A percentile compares a stretch with the other conserved stretches of the same genome.
Conservation (phyloP, 2,113 vertebrate genomes). For the Xiphophorus couchianus region DNA sequence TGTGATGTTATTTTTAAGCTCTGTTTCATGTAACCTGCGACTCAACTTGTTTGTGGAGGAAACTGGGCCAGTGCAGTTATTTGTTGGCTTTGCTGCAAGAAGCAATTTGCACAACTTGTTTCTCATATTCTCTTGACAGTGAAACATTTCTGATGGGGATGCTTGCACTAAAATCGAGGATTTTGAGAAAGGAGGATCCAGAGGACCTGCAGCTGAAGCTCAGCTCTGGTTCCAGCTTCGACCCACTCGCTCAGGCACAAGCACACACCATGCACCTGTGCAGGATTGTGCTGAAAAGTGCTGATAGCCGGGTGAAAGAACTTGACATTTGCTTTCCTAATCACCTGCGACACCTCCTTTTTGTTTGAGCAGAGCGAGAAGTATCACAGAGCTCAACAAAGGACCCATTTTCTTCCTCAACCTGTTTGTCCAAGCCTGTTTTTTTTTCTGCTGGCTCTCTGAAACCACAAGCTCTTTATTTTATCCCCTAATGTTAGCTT, state of each 20-base stretch:
- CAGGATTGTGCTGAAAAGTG: conserved; percentile 38
- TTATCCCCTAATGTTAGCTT: conserved; percentile 62
- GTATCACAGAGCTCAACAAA: conserved; percentile 63
- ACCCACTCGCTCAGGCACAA: conserved; percentile 31
- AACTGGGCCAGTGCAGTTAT: neutral
- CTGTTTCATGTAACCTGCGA: conserved; percentile 2
- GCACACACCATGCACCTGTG: conserved; percentile 55
- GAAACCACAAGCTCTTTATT: conserved; percentile 72
- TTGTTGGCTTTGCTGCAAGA: conserved; percentile 12
- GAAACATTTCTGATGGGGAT: neutral
- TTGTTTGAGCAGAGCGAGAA: conserved; percentile 61
- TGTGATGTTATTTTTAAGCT: conserved; percentile 28
- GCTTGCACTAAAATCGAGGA: no score
- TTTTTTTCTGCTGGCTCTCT: conserved; percentile 58
- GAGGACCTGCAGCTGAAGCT: conserved; percentile 9
- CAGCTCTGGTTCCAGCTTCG: conserved; percentile 6
- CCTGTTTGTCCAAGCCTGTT: conserved; percentile 67
- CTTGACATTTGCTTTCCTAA: conserved; percentile 72
- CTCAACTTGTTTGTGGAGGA: conserved; percentile 24
- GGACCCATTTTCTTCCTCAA: conserved; percentile 49
- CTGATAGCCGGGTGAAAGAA: conserved; percentile 67
- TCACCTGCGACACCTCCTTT: conserved; percentile 59
- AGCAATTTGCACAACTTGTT: neutral
- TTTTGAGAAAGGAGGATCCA: conserved; percentile 9
- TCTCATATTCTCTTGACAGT: neutral